Evolutionary conservation across 1,140 invertebrate species (phyloP), one percentile per base, ranked within the genome.

Genomic region (Calephelis virginiensis): DNA sequence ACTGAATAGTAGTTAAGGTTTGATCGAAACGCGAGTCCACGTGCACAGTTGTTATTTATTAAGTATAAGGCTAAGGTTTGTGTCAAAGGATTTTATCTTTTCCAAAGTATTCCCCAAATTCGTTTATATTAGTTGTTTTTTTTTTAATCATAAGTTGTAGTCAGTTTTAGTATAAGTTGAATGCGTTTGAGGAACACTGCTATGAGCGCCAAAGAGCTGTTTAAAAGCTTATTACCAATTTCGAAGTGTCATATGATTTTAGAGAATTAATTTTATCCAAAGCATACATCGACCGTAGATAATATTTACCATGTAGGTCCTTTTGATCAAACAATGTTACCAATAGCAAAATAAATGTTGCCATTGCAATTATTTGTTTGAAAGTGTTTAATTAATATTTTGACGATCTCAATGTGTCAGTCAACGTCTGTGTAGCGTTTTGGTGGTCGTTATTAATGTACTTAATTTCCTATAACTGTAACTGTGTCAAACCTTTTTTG

Each of bases 51-150:
- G 89, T 91, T 91, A 87, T 84, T 80, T 89, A 88, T 78, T 89
- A 89, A 90, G 86, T 83, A 75, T 90, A 88, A 86, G 76, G 70
- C 86, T 91, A 91, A 91, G 89, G 83, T 91, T 89, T 91, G 85
- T 91, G 86, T 91, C 85, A 86, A 89, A 89, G 85, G 86, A 87
- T 89, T 66, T 87, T 87, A 91, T 89, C 86, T 86, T 89, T 91
- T 91, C 89, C 89, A 91, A 91, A 91, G 89, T 91, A 89, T 89
- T 89, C 85, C 88, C 88, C 84, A 90, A 90, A 90, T 84, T 85
- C 72, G 72, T 88, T 89, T 88, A 85, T 83, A 82, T 78, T 79
- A 76, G 71, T 74, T 65, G 48, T 74, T 81, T 78, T 79, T 28
- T n/a, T 28, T 81, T 80, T 78, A 78, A 72, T 68, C 71, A 75